Percentiles rank a stretch among this genome's conserved stretches.
Conservation (phyloP, 2,888 invertebrate genomes). For the Therioaphis trifolii region DNA sequence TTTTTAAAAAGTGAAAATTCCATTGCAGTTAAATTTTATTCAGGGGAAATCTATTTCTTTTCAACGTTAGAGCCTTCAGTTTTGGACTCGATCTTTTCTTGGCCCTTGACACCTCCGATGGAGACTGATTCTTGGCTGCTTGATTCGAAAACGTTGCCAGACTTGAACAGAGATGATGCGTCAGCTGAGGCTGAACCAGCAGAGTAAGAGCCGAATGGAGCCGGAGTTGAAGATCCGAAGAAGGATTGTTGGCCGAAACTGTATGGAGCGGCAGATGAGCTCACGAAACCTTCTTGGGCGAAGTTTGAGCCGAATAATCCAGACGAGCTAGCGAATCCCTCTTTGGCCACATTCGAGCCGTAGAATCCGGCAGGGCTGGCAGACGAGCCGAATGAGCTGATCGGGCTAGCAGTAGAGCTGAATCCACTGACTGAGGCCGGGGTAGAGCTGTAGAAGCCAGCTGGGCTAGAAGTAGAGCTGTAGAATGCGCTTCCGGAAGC, state of each 20-base stretch:
- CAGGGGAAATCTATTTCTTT: constrained; percentile 33
- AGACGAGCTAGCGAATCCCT: not conserved
- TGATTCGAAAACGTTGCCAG: not conserved
- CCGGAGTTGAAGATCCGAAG: constrained; percentile 48
- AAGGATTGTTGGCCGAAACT: constrained; percentile 18
- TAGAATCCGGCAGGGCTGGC: not conserved
- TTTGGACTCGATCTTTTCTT: constrained; percentile 41
- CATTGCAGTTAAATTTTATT: constrained; percentile 12
- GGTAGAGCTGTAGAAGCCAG: constrained; percentile 32
- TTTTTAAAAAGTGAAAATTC: not conserved
- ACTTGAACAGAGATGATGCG: constrained; percentile 13
- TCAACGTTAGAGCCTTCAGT: constrained; percentile 5
- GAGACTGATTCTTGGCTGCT: constrained; percentile 15
- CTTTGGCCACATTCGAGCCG: no score
- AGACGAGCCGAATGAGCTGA: constrained; percentile 19
- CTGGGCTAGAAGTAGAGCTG: constrained; percentile 42
- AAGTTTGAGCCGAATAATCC: constrained; percentile 18
- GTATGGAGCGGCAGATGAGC: constrained; percentile 37
- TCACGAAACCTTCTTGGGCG: constrained; percentile 39
- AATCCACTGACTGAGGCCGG: not conserved
- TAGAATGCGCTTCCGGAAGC: constrained; percentile 1
- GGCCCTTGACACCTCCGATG: constrained; percentile 22
- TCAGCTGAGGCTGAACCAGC: constrained; percentile 11
- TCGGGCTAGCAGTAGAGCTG: constrained; percentile 25
- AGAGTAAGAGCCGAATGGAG: constrained; percentile 37